A percentile compares a stretch with the other conserved stretches of the same genome.
These are phyloP conservation scores for Melanotaenia nigrans DNA, from an alignment of 2,797 vertebrate species.

Conservation along the genomic window DNA sequence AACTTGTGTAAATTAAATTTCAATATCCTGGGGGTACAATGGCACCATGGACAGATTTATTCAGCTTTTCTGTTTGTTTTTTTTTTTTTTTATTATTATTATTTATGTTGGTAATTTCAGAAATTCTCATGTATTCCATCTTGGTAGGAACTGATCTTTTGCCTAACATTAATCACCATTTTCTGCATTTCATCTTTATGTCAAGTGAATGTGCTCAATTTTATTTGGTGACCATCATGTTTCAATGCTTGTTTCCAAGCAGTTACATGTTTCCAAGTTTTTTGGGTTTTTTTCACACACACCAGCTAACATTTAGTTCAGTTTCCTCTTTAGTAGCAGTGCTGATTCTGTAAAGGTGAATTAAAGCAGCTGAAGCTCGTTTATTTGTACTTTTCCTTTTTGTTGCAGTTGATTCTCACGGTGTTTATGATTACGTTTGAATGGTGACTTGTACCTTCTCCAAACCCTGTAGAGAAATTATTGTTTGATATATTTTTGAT, in stretches of 20 bases:
- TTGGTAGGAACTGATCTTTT: conserved; percentile 51
- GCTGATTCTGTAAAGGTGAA: conserved; percentile 57
- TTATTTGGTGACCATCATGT: conserved; percentile 49
- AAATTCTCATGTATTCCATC: conserved; percentile 58
- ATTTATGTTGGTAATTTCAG: conserved; percentile 73
- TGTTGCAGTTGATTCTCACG: conserved; percentile 59
- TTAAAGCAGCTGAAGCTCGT: conserved; percentile 54
- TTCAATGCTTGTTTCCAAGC: conserved; percentile 40
- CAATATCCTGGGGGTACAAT: conserved; percentile 68
- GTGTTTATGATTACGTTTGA: conserved; percentile 67
- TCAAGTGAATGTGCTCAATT: conserved; percentile 70
- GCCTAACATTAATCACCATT: conserved; percentile 47
- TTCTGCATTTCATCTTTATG: conserved; percentile 63
- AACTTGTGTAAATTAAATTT: conserved; percentile 82
- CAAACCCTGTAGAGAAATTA: conserved; percentile 81
- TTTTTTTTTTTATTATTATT: conserved; percentile 57
- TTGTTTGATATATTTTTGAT: conserved; percentile 85
- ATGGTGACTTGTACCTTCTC: conserved; percentile 83
- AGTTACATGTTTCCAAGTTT: conserved; percentile 40
- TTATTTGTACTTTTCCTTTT: conserved; percentile 71
- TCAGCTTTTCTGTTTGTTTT: conserved; percentile 43
- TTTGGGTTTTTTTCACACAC: conserved; percentile 46
- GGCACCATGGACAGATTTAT: conserved; percentile 73
- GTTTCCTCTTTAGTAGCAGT: conserved; percentile 63
- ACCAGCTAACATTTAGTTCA: conserved; percentile 68